These are phyloP conservation scores for Prunella fulvescens DNA, from an alignment of 2,113 vertebrate species.

Conservation along the genomic window DNA sequence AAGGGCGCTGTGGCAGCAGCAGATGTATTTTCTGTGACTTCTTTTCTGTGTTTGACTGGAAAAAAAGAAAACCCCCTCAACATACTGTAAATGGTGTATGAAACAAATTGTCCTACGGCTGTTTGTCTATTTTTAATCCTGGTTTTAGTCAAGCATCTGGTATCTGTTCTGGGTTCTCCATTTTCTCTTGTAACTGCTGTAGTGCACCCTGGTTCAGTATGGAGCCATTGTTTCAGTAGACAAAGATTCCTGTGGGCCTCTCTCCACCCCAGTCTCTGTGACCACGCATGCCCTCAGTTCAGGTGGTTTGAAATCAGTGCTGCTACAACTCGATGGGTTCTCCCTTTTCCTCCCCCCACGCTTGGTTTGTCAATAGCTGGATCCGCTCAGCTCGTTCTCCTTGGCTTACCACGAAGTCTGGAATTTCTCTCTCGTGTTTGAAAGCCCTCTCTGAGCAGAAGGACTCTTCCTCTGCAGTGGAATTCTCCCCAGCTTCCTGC, in stretches of 20 bases:
- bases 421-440: constrained; percentile 55
- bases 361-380: constrained; percentile 51
- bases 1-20: constrained; percentile 65
- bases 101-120: constrained; percentile 59
- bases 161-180: constrained; percentile 66
- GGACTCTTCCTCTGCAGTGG: constrained; percentile 68
- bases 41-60: constrained; percentile 57
- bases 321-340: constrained; percentile 31
- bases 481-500: constrained; percentile 58
- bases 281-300: constrained; percentile 66
- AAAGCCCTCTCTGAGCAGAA: constrained; percentile 65
- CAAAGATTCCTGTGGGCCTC: constrained; percentile 52
- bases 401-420: constrained; percentile 51
- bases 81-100: constrained; percentile 74
- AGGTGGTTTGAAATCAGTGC: constrained; percentile 59
- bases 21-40: constrained; percentile 70
- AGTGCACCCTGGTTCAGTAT: constrained; percentile 47
- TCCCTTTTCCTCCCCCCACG: constrained; percentile 40
- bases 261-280: constrained; percentile 55
- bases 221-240: constrained; percentile 38
- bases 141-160: constrained; percentile 67
- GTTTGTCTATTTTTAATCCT: constrained; percentile 63
- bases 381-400: constrained; percentile 41
- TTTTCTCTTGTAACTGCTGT: constrained; percentile 58
- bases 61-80: not conserved